A percentile compares a stretch with the other conserved stretches of the same genome.
Evolutionary conservation across 2,113 vertebrate genomes (phyloP).

Genomic region (Antechinus flavipes): DNA sequence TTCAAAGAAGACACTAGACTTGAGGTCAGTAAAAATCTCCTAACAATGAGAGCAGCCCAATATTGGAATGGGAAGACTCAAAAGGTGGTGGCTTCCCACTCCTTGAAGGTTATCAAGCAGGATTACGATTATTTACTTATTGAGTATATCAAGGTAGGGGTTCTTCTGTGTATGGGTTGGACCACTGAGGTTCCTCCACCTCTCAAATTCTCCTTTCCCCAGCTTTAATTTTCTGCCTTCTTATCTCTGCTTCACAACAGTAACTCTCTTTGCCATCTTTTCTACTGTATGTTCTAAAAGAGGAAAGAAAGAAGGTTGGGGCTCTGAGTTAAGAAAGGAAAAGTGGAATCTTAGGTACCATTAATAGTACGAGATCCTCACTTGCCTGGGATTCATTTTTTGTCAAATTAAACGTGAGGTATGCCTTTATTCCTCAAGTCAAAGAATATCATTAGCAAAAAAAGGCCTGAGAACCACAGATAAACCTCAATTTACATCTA

Average conservation of each 20-base stretch:
- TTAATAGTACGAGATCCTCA: background rate
- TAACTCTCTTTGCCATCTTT: background rate
- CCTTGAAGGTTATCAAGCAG: background rate
- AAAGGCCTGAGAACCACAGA: background rate
- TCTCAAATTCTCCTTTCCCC: background rate
- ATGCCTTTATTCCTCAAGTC: background rate
- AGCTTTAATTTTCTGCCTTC: background rate
- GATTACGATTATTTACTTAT: background rate
- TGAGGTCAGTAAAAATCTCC: background rate
- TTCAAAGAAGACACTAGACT: background rate
- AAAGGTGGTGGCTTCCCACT: background rate
- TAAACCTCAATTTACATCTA: background rate
- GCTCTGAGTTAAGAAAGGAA: slow-evolving; percentile 41
- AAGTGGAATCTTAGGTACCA: background rate
- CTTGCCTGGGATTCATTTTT: background rate
- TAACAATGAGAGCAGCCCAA: background rate
- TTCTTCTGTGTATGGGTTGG: background rate
- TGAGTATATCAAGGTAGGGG: background rate
- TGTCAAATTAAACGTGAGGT: background rate
- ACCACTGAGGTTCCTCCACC: background rate
- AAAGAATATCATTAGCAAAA: background rate
- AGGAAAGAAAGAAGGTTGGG: fast-evolving
- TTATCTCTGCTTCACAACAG: background rate
- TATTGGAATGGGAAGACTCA: background rate
- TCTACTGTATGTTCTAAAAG: background rate